A percentile compares a stretch with the other conserved stretches of the same genome.
Conservation (phyloP, 2,888 invertebrate species). For the Aleiodes leptofemur region DNA sequence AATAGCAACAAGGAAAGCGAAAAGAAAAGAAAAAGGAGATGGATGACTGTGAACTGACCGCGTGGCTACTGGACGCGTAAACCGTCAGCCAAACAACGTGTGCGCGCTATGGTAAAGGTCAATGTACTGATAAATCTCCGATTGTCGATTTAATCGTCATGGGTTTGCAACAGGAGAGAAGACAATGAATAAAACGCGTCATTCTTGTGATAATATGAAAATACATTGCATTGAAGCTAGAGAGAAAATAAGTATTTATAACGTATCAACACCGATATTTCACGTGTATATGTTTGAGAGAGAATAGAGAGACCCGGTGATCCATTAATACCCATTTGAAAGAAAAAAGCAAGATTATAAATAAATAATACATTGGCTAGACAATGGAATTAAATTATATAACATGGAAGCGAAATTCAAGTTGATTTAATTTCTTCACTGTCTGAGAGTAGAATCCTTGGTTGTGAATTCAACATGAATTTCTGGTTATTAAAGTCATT, state of each 20-base stretch:
- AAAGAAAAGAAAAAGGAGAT: conserved; percentile 37
- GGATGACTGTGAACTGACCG: conserved; percentile 54
- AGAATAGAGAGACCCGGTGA: neutral
- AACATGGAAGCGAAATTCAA: neutral
- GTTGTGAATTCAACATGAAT: conserved; percentile 1
- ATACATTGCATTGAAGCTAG: neutral
- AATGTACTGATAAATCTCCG: conserved; percentile 64
- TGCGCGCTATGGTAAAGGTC: conserved; percentile 53
- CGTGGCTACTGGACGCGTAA: conserved; percentile 47
- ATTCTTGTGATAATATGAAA: neutral
- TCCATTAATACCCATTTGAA: neutral
- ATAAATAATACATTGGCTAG: neutral
- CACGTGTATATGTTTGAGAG: too few relatives aligned
- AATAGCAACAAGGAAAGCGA: neutral
- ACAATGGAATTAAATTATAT: conserved; percentile 28
- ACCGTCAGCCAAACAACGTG: conserved; percentile 53
- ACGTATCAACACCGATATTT: too few relatives aligned
- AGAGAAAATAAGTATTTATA: too few relatives aligned
- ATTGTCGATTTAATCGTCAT: conserved; percentile 57
- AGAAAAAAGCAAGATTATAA: neutral
- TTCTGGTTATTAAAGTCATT: conserved; percentile 22
- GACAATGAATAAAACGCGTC: conserved; percentile 9
- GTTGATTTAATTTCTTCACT: conserved; percentile 5
- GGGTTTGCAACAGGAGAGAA: conserved; percentile 11
- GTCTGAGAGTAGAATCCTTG: conserved; percentile 6